Evolutionary conservation across 92 coral and sea anemone genomes (phyloP).

Genomic region (Palythoa grandis): DNA sequence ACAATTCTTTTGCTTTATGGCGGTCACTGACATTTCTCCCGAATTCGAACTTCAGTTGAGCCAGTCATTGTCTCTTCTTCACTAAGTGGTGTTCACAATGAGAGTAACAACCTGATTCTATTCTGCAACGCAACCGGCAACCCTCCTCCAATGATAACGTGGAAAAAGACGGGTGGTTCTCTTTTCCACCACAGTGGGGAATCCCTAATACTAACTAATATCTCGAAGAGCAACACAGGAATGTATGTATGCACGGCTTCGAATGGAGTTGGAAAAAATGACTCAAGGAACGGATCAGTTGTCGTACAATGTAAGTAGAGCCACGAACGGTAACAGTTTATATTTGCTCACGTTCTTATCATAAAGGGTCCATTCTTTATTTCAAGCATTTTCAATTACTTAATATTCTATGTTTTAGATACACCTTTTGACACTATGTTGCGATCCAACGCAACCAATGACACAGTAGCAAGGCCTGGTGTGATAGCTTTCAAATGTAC

Average conservation of each 20-base stretch:
- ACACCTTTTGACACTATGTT: conserved; percentile 40
- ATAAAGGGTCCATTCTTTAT: background rate
- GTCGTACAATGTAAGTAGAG: conserved; percentile 56
- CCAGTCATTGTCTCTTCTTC: conserved; percentile 25
- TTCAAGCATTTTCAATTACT: background rate
- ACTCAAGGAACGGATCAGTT: conserved; percentile 16
- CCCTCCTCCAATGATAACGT: conserved; percentile 48
- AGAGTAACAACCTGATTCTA: background rate
- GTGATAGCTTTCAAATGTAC: conserved; percentile 22
- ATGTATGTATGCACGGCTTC: conserved; percentile 16
- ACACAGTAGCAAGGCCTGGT: conserved; percentile 17
- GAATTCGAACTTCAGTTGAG: conserved; percentile 40
- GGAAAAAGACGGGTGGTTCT: conserved; percentile 28
- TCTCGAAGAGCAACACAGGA: conserved; percentile 32
- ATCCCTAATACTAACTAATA: background rate
- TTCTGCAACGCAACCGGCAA: conserved; percentile 56
- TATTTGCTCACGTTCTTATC: background rate
- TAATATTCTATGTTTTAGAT: conserved; percentile 30
- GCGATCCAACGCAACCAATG: conserved; percentile 13
- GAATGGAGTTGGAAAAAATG: conserved; percentile 22
- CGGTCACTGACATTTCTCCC: background rate
- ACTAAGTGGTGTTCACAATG: conserved; percentile 13
- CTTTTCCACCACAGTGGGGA: background rate
- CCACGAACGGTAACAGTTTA: background rate
- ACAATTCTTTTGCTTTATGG: background rate